Base-by-base conservation (phyloP, 2,113 vertebrate genomes). In the Gasterosteus aculeatus region DNA sequence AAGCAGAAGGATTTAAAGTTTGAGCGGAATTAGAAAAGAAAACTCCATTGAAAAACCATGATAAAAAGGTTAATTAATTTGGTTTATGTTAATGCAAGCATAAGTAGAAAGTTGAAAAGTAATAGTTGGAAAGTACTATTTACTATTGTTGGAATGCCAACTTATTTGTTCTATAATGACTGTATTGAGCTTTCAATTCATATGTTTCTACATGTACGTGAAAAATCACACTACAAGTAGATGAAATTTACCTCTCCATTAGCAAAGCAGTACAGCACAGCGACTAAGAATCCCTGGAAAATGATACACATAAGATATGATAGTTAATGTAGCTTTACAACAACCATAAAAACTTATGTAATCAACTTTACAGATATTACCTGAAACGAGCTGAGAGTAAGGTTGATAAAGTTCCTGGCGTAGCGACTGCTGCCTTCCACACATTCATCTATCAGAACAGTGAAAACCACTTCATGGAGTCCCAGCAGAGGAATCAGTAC, bases 401-500 rank as follows among this genome's bases (percentile, higher is more conserved):
- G 86, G 79, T 99, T 94, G 83, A 99, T 85, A 81, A 97, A 97
- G 89, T 96, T 93, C 68, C 95, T 92, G 44, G 95, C 91, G 0
- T 94, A 94, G 62, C 91, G 96, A 64, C 92, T 88, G 84, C 85
- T 90, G 64, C 95, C 96, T 82, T 96, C 83, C 54, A 97, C 78
- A 35, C 95, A 96, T 26, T 99, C 98, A 12, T 99, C 96, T 0
- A 93, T 89, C 72, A 98, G 78, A 80, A 98, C 94, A 0, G 91
- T 94, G 84, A 99, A 98, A 16, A 97, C 85, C 65, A 98, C 92
- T 61, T 99, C 97, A 0, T 99, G 98, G 80, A 99, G 95, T 15
- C 98, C 98, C 88, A 99, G 16, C 78, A 99, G 78, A 54, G 97
- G 96, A 86, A 99, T 97, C 74, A 99, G 92, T 18, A 98, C 95